Conservation (phyloP, 2,888 invertebrate species). For the Panorpa germanica region DNA sequence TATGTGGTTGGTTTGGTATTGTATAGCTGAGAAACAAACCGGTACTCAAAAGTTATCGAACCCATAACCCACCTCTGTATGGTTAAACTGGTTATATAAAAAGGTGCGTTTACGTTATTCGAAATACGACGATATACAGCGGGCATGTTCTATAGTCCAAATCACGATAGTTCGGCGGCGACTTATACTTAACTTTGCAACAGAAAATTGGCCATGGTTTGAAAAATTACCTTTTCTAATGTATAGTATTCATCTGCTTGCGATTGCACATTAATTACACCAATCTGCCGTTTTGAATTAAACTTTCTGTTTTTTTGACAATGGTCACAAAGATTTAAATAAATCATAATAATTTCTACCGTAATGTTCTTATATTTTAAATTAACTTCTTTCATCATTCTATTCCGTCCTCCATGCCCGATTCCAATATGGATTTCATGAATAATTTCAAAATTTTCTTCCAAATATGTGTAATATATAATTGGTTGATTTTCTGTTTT, state of each 20-base stretch:
- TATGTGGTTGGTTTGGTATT: too few relatives aligned
- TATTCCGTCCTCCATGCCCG: constrained; percentile 17
- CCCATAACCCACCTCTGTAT: too few relatives aligned
- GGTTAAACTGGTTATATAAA: too few relatives aligned
- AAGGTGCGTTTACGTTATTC: too few relatives aligned
- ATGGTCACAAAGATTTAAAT: constrained; percentile 11
- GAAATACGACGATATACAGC: too few relatives aligned
- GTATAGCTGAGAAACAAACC: too few relatives aligned
- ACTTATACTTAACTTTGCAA: too few relatives aligned
- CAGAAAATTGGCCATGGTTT: too few relatives aligned
- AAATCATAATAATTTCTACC: constrained; percentile 11
- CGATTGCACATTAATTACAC: constrained; percentile 20
- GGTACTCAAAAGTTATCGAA: too few relatives aligned
- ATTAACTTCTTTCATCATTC: constrained; percentile 14
- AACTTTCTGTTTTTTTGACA: constrained; percentile 14
- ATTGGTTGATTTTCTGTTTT: constrained; percentile 5
- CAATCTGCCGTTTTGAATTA: constrained; percentile 19
- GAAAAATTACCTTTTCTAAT: constrained; percentile 20
- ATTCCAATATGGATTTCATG: constrained; percentile 14
- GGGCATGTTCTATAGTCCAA: too few relatives aligned
- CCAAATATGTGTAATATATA: constrained; percentile 12
- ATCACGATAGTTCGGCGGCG: too few relatives aligned
- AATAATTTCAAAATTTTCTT: constrained; percentile 15
- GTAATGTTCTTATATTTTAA: constrained; percentile 16
- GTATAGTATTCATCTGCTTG: constrained; percentile 17